phyloP scores from a whole-genome alignment of 2,797 vertebrate genomes.

The Knipowitschia caucasica region DNA sequence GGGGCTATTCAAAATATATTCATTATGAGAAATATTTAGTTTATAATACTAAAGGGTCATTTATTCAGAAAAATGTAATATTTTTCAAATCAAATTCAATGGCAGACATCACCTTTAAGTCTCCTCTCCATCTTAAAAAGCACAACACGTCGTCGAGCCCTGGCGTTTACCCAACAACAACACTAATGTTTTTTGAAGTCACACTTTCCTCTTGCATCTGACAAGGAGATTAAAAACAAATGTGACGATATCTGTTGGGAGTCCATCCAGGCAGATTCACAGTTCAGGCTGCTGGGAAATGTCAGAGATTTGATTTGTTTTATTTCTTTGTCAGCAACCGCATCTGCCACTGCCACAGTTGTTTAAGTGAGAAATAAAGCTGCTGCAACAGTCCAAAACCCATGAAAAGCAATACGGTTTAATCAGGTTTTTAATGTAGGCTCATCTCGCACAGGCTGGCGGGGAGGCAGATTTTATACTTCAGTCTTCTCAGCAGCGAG shows the following conservation, averaged over 20 bases:
- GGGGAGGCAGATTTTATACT: not conserved
- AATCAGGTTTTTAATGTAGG: not conserved
- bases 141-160: not conserved
- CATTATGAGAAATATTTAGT: too few species aligned
- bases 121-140: conserved; percentile 5
- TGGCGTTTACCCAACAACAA: conserved; percentile 1
- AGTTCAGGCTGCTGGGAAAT: not conserved
- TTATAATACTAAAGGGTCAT: too few species aligned
- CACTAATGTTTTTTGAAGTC: conserved; percentile 1
- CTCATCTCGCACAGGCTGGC: not conserved
- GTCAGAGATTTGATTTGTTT: conserved; percentile 9
- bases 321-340: not conserved
- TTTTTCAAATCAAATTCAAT: too few species aligned
- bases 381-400: not conserved
- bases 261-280: conserved; percentile 3
- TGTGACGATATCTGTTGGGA: not conserved
- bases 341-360: not conserved
- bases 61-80: too few species aligned
- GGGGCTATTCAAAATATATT: too few species aligned
- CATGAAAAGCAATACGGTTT: conserved; percentile 1
- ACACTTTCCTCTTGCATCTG: not conserved
- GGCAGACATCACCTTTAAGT: too few species aligned
- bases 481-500: not conserved
- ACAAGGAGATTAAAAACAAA: conserved; percentile 3
- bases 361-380: conserved; percentile 4